Evolutionary conservation across 2,888 invertebrate species (phyloP), one percentile per base, ranked within the genome.

Genomic region (Heterodera filipjevi): DNA sequence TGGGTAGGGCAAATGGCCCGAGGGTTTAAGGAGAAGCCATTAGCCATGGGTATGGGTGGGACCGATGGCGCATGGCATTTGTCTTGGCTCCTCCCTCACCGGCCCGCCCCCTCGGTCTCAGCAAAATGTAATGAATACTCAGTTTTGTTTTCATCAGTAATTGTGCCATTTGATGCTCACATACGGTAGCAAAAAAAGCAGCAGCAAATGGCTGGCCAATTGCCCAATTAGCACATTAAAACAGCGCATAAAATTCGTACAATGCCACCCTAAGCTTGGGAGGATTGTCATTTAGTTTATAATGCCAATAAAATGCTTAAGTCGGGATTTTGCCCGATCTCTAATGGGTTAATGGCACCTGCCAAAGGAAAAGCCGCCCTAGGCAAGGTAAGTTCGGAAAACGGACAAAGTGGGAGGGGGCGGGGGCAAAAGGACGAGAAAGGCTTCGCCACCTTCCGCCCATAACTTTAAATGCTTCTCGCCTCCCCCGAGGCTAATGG

Each of bases 361-460:
- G 59, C 5, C 5, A 14, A n/a, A 59, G 27, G 27, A 22, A 59
- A 59, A 27, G 59, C 59, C 59, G 59, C 59, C 59, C 27, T 6
- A 12, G 59, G 59, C 19, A 27, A 27, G 59, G 59, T 59, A 59
- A 59, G 59, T 59, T 27, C 59, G 59, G 59, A 27, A 59, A 27
- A 27, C 19, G 59, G 27, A 27, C n/a, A n/a, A n/a, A n/a, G n/a
- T n/a, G n/a, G n/a, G n/a, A n/a, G n/a, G 27, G 59, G 10, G 59
- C 16, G 22, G 53, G 19, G 22, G 22, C 53, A 22, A 12, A 39
- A 39, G 49, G 19, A 49, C 49, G 49, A 49, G 49, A 49, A 49
- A 59, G 59, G 59, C 59, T 59, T 59, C 59, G 27, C 59, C 59
- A 59, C 59, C 59, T 59, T 59, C 53, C 59, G 59, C 59, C 59